Percentiles rank a stretch among this genome's conserved stretches.
Evolutionary conservation across 2,888 invertebrate genomes (phyloP).

Genomic region (Pyrgus malvae): DNA sequence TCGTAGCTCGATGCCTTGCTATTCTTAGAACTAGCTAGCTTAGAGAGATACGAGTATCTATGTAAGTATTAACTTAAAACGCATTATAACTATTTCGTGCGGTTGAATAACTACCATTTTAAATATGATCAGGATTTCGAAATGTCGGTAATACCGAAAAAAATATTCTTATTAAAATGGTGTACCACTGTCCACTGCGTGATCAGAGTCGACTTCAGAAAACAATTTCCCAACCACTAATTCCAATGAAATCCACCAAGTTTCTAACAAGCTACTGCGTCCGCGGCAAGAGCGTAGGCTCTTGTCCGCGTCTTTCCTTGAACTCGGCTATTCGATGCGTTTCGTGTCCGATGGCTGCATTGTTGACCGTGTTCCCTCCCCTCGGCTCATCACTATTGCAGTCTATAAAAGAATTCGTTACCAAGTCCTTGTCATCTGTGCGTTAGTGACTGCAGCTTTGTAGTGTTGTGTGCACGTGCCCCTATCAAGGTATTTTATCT

Average conservation of each 20-base stretch:
- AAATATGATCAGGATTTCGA: too few relatives aligned
- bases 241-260: neutral
- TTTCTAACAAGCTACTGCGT: neutral
- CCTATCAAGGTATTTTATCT: slow-evolving; percentile 52
- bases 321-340: slow-evolving; percentile 46
- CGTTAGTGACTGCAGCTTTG: slow-evolving; percentile 71
- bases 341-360: slow-evolving; percentile 41
- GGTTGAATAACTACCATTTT: too few relatives aligned
- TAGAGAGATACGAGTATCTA: too few relatives aligned
- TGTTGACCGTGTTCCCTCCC: slow-evolving; percentile 56
- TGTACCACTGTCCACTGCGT: too few relatives aligned
- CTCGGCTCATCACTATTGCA: slow-evolving; percentile 51
- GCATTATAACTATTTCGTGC: too few relatives aligned
- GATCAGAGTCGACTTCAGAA: too few relatives aligned
- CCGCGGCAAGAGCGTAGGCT: neutral
- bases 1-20: too few relatives aligned
- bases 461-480: slow-evolving; percentile 66
- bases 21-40: too few relatives aligned
- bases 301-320: slow-evolving; percentile 44
- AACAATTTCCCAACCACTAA: neutral
- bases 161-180: too few relatives aligned
- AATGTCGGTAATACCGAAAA: too few relatives aligned
- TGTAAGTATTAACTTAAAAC: too few relatives aligned
- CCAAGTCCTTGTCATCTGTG: slow-evolving; percentile 65
- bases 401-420: slow-evolving; percentile 74